These are phyloP conservation scores for Venustoraphidia nigricollis DNA, from an alignment of 2,888 invertebrate genomes.

Conservation along the genomic window DNA sequence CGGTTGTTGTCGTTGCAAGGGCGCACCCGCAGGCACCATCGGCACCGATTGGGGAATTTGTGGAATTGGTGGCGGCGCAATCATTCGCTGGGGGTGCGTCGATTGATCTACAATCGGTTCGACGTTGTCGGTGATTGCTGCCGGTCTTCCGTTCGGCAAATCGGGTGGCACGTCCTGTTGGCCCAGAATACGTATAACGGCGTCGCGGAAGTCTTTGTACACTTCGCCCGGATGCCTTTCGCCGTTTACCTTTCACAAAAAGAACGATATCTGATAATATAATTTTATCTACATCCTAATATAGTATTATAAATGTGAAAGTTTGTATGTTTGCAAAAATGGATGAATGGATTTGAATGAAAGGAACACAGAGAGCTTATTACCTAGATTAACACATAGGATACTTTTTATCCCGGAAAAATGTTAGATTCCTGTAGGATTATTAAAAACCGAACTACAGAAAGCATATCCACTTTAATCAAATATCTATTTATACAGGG, in stretches of 20 bases:
- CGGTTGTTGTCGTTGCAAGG: conserved; percentile 14
- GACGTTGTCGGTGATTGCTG: conserved; percentile 35
- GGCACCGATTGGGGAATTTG: conserved; percentile 12
- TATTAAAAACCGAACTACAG: no score
- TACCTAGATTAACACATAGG: no score
- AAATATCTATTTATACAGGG: no score
- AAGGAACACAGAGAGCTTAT: no score
- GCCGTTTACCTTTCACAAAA: conserved; percentile 56
- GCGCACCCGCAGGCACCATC: conserved; percentile 10
- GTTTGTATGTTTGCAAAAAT: no score
- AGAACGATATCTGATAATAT: background rate
- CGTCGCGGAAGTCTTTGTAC: conserved; percentile 69
- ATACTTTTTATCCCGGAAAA: no score
- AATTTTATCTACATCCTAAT: no score
- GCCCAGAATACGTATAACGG: conserved; percentile 61
- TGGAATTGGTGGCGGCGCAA: conserved; percentile 8
- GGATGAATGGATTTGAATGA: no score
- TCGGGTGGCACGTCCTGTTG: conserved; percentile 47
- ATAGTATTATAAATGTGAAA: no score
- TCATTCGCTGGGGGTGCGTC: conserved; percentile 12
- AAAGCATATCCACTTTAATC: no score
- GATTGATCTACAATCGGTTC: conserved; percentile 6
- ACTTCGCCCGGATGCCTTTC: conserved; percentile 77
- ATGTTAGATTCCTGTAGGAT: no score
- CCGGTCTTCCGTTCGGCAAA: conserved; percentile 41